Conservation (phyloP, 2,888 invertebrate species). For the Rugalucina vietnamica region DNA sequence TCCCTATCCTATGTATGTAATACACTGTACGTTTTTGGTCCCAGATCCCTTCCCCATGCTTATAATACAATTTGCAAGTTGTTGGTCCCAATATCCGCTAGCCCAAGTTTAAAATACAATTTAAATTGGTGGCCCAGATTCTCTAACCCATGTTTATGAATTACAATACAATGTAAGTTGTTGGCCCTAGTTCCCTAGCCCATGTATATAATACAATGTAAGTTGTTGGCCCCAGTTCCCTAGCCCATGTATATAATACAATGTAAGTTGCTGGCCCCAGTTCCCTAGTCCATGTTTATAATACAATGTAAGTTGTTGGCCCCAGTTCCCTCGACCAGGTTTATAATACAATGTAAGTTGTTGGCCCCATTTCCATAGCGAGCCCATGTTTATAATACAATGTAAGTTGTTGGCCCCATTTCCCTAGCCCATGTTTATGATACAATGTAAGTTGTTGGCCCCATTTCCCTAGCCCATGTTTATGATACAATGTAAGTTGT, state of each 20-base stretch:
- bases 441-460: slow-evolving; percentile 4
- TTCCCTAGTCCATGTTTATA: not conserved
- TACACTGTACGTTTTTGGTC: not conserved
- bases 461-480: not conserved
- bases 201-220: not conserved
- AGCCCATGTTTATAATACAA: not conserved
- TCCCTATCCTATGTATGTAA: not conserved
- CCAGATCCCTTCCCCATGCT: not conserved
- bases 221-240: not conserved
- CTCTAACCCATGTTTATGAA: not conserved
- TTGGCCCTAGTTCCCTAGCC: not conserved
- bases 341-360: not conserved
- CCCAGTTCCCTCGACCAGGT: not conserved
- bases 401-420: slow-evolving; percentile 1
- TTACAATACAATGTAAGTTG: not conserved
- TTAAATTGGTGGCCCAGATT: not conserved
- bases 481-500: not conserved
- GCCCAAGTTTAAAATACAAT: not conserved
- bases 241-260: not conserved
- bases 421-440: not conserved
- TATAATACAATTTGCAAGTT: not conserved
- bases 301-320: not conserved
- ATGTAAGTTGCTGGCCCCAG: not conserved
- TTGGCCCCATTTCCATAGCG: not conserved
- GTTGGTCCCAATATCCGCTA: not conserved